A percentile compares a stretch with the other conserved stretches of the same genome.
phyloP scores from a whole-genome alignment of 2,797 vertebrate species.

The Acrossocheilus wenchowensis region DNA sequence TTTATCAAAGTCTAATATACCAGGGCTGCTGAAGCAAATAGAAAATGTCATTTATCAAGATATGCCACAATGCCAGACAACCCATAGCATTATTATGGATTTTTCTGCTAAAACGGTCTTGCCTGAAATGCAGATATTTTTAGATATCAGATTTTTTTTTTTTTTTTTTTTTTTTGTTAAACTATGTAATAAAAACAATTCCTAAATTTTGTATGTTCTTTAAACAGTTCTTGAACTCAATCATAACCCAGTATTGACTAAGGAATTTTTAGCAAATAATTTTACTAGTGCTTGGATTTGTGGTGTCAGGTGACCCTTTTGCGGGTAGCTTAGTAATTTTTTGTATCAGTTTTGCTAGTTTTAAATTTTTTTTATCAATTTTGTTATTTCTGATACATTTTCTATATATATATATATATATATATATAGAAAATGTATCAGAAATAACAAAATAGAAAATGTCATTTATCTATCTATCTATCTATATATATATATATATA shows the following conservation, averaged over 20 bases:
- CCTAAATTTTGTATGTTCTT: neutral
- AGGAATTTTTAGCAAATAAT: neutral
- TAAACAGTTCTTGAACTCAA: neutral
- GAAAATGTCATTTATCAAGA: conserved; percentile 70
- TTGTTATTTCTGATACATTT: neutral
- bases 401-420: neutral
- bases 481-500: too few relatives aligned
- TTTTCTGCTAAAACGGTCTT: neutral
- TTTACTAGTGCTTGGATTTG: neutral
- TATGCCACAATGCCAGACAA: conserved; percentile 55
- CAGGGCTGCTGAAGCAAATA: conserved; percentile 58
- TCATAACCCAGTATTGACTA: neutral
- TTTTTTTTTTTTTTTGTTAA: too few relatives aligned
- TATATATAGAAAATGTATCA: too few relatives aligned
- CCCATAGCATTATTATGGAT: conserved; percentile 52
- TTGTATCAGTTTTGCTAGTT: neutral
- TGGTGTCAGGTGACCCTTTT: neutral
- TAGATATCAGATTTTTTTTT: neutral
- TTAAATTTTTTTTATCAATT: neutral
- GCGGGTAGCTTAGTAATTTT: neutral
- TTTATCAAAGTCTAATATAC: conserved; percentile 72
- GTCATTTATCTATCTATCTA: too few relatives aligned
- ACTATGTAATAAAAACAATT: neutral
- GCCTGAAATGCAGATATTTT: conserved; percentile 4
- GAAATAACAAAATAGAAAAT: too few relatives aligned